Evolutionary conservation across 2,113 vertebrate species (phyloP), one percentile per base, ranked within the genome.

Genomic region (Muscicapa adusta): DNA sequence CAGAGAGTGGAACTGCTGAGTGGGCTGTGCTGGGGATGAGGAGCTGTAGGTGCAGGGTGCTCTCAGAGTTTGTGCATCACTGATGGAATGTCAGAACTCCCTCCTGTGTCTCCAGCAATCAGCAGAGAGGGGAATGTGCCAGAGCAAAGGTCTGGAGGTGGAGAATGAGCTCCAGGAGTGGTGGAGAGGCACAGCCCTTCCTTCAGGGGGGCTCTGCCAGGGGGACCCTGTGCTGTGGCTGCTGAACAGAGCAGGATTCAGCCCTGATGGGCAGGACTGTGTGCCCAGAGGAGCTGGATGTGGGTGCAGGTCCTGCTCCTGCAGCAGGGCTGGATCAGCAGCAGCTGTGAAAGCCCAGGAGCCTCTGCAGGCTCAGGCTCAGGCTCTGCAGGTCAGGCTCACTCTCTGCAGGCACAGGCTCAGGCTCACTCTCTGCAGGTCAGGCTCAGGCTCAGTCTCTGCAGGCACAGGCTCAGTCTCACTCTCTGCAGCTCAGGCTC

Each of bases 1-100:
- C 83, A 26, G 73, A 0, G 22, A 36, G 53, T 54, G 83, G 93
- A 91, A 63, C 72, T 88, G 94, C 93, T 90, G 93, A 95, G 93
- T 85, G 82, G 92, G 94, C 94, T 63, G 60, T 4, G 13, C 54
- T 5, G 74, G n/a, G 81, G 47, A 25, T 25, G 94, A 92, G 94
- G 50, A 91, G 91, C 95, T 66, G 84, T 17, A 84, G 94, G 89
- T 78, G 73, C 72, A 6, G 17, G 72, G 50, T 72, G 42, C 12
- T 7, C 20, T 15, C 66, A 38, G 77, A 25, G 74, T 31, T 63
- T 25, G 2, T 87, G 81, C 53, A 31, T 10, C 7, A 0, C 58
- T 22, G 65, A 9, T 5, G 45, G 63, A 33, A 19, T 23, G 25
- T 13, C 23, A 88, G 54, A 31, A 43, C 60, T 36, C 18, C 73